phyloP scores from a whole-genome alignment of 2,888 invertebrate species.

The Apodemia zela region DNA sequence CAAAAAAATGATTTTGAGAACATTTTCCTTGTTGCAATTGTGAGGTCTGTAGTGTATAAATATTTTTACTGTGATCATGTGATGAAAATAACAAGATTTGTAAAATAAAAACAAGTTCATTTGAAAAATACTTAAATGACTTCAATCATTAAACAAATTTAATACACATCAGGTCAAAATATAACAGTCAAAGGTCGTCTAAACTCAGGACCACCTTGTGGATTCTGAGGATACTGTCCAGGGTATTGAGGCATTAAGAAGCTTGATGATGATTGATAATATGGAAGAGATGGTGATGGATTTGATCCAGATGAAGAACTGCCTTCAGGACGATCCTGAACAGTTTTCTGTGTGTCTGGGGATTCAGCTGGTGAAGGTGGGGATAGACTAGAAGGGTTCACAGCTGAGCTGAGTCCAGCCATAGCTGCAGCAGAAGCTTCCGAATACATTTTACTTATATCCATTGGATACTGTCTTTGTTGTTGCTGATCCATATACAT shows the following conservation, averaged over 20 bases:
- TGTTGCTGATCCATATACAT: slow-evolving; percentile 87
- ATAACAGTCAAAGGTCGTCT: slow-evolving; percentile 88
- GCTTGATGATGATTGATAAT: slow-evolving; percentile 80
- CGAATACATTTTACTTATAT: slow-evolving; percentile 84
- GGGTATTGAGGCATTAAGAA: slow-evolving; percentile 86
- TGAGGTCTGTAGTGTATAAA: background rate
- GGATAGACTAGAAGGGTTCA: slow-evolving; percentile 67
- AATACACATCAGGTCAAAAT: slow-evolving; percentile 86
- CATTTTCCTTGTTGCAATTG: background rate
- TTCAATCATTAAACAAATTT: background rate
- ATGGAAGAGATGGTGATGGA: slow-evolving; percentile 81
- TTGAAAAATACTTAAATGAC: too few relatives aligned
- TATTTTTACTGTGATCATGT: background rate
- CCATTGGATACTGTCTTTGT: slow-evolving; percentile 79
- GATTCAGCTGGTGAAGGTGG: slow-evolving; percentile 76
- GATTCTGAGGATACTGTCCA: slow-evolving; percentile 75
- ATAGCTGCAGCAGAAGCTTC: slow-evolving; percentile 82
- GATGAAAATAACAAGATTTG: background rate
- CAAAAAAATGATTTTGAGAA: background rate
- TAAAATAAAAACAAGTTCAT: background rate
- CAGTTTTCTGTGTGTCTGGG: slow-evolving; percentile 71
- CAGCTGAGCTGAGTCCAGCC: slow-evolving; percentile 71
- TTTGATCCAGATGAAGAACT: slow-evolving; percentile 82
- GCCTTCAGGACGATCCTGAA: slow-evolving; percentile 75
- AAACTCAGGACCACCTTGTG: slow-evolving; percentile 84